These are phyloP conservation scores for Cochlearius cochlearius DNA, from an alignment of 2,113 vertebrate species.

Conservation along the genomic window DNA sequence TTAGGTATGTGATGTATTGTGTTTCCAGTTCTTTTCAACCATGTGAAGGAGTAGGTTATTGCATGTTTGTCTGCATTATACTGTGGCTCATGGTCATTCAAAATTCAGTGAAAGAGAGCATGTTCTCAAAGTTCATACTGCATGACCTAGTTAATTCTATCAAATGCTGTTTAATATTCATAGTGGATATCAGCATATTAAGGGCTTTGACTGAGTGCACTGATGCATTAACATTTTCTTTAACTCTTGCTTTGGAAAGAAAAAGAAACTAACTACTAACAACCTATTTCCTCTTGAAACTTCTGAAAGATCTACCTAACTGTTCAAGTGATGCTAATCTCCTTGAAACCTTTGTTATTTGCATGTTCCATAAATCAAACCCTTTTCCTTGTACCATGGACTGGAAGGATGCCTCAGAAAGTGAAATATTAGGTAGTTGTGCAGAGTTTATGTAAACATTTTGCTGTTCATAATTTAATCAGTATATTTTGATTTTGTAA, in stretches of 20 bases:
- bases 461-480: neutral
- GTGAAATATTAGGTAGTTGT: neutral
- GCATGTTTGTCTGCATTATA: neutral
- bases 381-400: slow-evolving; percentile 46
- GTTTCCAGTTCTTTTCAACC: neutral
- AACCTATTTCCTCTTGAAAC: neutral
- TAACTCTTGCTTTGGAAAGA: slow-evolving; percentile 32
- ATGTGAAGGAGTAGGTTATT: neutral
- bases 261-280: slow-evolving; percentile 17
- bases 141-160: neutral
- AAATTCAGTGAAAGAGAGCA: neutral
- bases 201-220: slow-evolving; percentile 70
- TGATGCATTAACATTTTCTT: slow-evolving; percentile 50
- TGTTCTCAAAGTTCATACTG: neutral
- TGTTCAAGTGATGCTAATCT: slow-evolving; percentile 30
- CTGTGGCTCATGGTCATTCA: neutral
- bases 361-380: slow-evolving; percentile 62
- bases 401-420: slow-evolving; percentile 76
- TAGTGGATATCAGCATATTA: slow-evolving; percentile 78
- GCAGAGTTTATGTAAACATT: neutral
- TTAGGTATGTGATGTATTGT: neutral
- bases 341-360: slow-evolving; percentile 31
- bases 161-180: neutral
- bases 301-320: slow-evolving; percentile 4
- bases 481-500: neutral